Evolutionary conservation across 2,113 vertebrate genomes (phyloP), one percentile per base, ranked within the genome.

Genomic region (Todiramphus chloris): DNA sequence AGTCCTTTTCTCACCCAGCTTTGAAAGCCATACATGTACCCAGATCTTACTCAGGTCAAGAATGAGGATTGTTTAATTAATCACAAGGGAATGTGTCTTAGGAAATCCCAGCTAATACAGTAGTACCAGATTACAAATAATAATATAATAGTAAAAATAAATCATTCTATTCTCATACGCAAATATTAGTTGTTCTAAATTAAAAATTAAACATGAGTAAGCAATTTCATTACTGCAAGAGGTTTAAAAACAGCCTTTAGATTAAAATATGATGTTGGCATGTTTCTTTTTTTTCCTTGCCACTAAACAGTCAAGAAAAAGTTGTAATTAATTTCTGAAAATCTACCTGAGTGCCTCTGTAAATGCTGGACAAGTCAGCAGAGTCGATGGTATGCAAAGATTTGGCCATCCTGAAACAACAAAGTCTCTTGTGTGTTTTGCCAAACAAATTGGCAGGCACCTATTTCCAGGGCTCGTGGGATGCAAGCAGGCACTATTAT

Each of bases 21-120:
- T 25, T 20, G 25, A 46, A 77, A 83, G 46, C 23, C 60, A 48
- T 1, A 31, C 33, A 55, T n/a, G 21, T n/a, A 81, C 25, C 77
- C 60, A 21, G 39, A 60, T 53, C 81, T 48, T 3, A 67, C 28
- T 15, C 31, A 3, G 62, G 43, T 81, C 46, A 64, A 33, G 33
- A 92, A 58, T 4, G 5, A 55, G 11, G 18, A 53, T 20, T 53
- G 7, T 90, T 82, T 41, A 37, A 64, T 43, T 63, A 23, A 48
- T 77, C 39, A 25, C 0, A 0, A 53, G 31, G 16, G 35, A 84
- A 72, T 0, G 5, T 10, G 8, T 5, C 15, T 55, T 60, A 11
- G 19, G 25, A 96, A 89, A 74, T 24, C 21, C 3, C 14, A 27
- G 9, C 35, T 64, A n/a, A 48, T 25, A 8, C 1, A 39, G 20